phyloP scores from a whole-genome alignment of 2,797 vertebrate genomes.

The Emydoidea blandingii region DNA sequence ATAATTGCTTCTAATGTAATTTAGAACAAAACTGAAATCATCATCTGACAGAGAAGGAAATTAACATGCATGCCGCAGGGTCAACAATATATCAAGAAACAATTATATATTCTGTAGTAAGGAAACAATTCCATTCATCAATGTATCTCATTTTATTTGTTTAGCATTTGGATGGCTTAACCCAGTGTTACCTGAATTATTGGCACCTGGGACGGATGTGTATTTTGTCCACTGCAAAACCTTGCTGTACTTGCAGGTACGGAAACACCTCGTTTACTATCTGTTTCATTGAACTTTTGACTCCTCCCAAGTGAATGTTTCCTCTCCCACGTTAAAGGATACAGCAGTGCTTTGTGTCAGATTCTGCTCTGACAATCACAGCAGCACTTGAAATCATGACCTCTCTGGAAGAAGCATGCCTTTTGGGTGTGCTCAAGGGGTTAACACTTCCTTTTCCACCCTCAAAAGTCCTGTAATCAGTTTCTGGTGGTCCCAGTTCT shows the following conservation, averaged over 20 bases:
- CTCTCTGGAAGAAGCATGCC: neutral
- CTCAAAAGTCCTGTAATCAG: neutral
- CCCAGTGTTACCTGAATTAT: neutral
- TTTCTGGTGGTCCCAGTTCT: neutral
- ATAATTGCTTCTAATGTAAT: neutral
- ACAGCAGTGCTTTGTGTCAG: neutral
- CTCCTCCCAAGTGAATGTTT: neutral
- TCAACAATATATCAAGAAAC: neutral
- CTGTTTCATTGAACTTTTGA: neutral
- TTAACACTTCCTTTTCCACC: neutral
- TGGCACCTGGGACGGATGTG: neutral
- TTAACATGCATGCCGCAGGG: accelerated
- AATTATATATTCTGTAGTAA: neutral
- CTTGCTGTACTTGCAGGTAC: neutral
- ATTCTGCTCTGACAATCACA: neutral
- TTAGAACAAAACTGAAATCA: neutral
- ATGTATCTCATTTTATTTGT: neutral
- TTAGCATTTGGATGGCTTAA: neutral
- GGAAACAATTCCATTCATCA: neutral
- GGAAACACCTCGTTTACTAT: neutral
- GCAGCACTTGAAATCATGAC: neutral
- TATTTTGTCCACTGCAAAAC: neutral
- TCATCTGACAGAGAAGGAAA: neutral
- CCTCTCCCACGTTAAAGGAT: neutral
- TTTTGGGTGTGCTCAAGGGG: neutral